Conservation (phyloP, 30 jellyfish, hydroid and myxozoan species). For the Pelagia noctiluca region DNA sequence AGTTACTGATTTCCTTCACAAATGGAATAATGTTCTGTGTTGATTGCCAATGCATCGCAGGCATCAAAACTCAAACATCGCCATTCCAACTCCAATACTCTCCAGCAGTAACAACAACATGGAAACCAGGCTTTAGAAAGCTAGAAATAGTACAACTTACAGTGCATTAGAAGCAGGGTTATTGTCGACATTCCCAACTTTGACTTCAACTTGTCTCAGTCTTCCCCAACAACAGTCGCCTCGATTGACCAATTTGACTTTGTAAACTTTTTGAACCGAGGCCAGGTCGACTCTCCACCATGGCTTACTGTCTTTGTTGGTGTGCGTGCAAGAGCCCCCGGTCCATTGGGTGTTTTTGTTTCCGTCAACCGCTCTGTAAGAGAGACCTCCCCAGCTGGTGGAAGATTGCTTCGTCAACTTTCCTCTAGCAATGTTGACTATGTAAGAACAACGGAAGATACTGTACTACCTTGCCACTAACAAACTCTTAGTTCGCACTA, state of each 20-base stretch:
- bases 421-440: slow-evolving; percentile 61
- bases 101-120: too few species aligned
- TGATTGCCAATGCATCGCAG: too few species aligned
- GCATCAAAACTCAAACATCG: too few species aligned
- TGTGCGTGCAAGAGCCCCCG: slow-evolving; percentile 66
- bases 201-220: slow-evolving; percentile 46
- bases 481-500: too few species aligned
- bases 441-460: too few species aligned
- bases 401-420: slow-evolving; percentile 65
- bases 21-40: too few species aligned
- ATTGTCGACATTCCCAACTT: slow-evolving; percentile 48
- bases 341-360: slow-evolving; percentile 59
- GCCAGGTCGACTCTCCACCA: slow-evolving; percentile 71
- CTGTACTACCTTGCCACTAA: too few species aligned
- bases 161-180: slow-evolving; percentile 35
- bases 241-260: slow-evolving; percentile 35
- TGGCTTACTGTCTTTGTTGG: slow-evolving; percentile 48
- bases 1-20: too few species aligned
- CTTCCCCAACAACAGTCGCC: slow-evolving; percentile 60
- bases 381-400: slow-evolving; percentile 52
- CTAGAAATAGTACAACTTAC: too few species aligned
- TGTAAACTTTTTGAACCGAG: slow-evolving; percentile 14
- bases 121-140: too few species aligned
- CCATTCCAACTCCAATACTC: too few species aligned
- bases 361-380: slow-evolving; percentile 70